Evolutionary conservation across 2,113 vertebrate genomes (phyloP).

Genomic region (Himantopus leucocephalus): DNA sequence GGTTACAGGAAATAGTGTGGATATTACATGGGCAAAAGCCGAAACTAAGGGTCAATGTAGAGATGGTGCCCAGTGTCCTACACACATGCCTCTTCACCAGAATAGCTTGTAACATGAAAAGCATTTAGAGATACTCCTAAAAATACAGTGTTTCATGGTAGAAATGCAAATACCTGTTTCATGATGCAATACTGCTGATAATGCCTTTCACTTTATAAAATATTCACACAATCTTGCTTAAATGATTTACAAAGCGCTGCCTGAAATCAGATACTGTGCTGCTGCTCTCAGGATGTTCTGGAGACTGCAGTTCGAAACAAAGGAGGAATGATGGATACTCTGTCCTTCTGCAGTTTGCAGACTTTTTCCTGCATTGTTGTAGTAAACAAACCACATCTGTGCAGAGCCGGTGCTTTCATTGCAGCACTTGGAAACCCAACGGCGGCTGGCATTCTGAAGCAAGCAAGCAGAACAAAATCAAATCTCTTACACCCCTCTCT

Average conservation of each 20-base stretch:
- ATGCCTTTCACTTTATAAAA: background rate
- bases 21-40: background rate
- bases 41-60: background rate
- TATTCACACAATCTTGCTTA: background rate
- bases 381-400: background rate
- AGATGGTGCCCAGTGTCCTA: background rate
- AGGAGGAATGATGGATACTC: background rate
- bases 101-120: background rate
- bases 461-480: background rate
- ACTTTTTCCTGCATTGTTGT: background rate
- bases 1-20: background rate
- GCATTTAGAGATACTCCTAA: background rate
- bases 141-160: background rate
- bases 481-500: background rate
- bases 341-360: background rate
- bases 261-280: background rate
- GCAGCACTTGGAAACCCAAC: background rate
- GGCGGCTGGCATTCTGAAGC: background rate
- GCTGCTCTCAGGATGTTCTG: background rate
- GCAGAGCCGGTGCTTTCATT: background rate
- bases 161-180: background rate
- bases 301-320: background rate
- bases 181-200: background rate
- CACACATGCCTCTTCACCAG: background rate
- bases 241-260: conserved; percentile 8